Evolutionary conservation across 2,888 invertebrate species (phyloP), one percentile per base, ranked within the genome.

Genomic region (Folsomia candida): DNA sequence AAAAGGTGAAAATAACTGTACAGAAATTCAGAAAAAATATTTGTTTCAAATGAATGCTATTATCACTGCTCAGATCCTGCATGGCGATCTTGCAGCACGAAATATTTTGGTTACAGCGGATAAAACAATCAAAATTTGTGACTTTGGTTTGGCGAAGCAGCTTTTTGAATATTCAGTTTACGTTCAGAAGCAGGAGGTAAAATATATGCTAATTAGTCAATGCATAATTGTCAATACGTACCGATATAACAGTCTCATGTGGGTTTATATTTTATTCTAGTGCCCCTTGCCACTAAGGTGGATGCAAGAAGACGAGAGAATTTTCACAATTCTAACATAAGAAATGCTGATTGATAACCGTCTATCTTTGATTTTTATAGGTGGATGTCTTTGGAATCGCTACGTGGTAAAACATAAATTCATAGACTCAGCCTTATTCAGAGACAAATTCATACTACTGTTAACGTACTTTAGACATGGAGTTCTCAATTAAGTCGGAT

Each of bases 131-230:
- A 76, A 76, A 57, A 25, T 76, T 2, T 76, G 76, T 58, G 76
- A 76, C 28, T 76, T 76, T 69, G 76, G 76, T 14, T 24, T 76
- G 9, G 47, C 73, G 9, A 76, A 76, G 25, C 72, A 73, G 26
- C 37, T 76, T 4, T 71, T 59, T 24, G 70, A 73, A 22, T 76
- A 76, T 51, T 65, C 71, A 2, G 71, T 75, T 6, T 75, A 75
- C 29, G 72, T 73, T 26, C 73, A 76, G 51, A 73, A 70, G 54
- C 47, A 67, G 9, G 71, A 75, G 18, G 72, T 72, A 62, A 67
- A 57, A 37, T 68, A 22, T 28, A 28, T 0, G 29, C n/a, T 20
- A n/a, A n/a, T n/a, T n/a, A n/a, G n/a, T n/a, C n/a, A n/a, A n/a
- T n/a, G n/a, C n/a, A n/a, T n/a, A n/a, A n/a, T n/a, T n/a, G n/a